A percentile compares a stretch with the other conserved stretches of the same genome.
Evolutionary conservation across 2,113 vertebrate genomes (phyloP).

Genomic region (Herpetotheres cachinnans): DNA sequence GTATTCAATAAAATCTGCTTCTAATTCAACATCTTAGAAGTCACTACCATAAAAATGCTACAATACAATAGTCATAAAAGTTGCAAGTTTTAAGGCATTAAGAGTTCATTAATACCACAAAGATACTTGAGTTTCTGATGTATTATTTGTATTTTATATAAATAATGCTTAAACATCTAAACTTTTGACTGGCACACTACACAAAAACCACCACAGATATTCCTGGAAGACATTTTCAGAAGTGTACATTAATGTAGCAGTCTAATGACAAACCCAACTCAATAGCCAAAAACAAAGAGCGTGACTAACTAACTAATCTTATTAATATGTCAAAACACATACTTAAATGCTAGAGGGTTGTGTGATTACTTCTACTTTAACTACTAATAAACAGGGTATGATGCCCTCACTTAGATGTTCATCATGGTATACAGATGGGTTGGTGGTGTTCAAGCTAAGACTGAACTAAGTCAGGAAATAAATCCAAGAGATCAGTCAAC

Average conservation of each 20-base stretch:
- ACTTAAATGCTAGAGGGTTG: no score
- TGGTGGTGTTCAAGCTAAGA: background rate
- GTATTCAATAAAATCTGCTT: background rate
- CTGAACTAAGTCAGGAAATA: background rate
- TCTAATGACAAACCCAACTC: background rate
- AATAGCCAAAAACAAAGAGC: background rate
- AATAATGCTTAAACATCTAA: background rate
- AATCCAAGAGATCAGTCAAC: background rate
- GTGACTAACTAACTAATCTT: background rate
- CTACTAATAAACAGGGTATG: rapidly evolving
- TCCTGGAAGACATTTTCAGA: background rate
- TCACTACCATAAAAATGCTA: background rate
- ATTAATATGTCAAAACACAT: no score
- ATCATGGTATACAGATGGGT: rapidly evolving
- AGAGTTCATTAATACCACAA: background rate
- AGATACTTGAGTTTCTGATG: background rate
- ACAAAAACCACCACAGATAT: background rate
- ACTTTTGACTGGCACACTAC: background rate
- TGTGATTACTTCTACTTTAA: background rate
- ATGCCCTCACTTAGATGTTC: background rate
- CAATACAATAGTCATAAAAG: background rate
- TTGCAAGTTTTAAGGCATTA: background rate
- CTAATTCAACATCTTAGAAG: background rate
- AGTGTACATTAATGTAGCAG: background rate
- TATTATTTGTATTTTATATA: background rate